Percentiles rank a stretch among this genome's conserved stretches.
These are phyloP conservation scores for Colinus virginianus DNA, from an alignment of 2,113 vertebrate genomes.

Conservation along the genomic window DNA sequence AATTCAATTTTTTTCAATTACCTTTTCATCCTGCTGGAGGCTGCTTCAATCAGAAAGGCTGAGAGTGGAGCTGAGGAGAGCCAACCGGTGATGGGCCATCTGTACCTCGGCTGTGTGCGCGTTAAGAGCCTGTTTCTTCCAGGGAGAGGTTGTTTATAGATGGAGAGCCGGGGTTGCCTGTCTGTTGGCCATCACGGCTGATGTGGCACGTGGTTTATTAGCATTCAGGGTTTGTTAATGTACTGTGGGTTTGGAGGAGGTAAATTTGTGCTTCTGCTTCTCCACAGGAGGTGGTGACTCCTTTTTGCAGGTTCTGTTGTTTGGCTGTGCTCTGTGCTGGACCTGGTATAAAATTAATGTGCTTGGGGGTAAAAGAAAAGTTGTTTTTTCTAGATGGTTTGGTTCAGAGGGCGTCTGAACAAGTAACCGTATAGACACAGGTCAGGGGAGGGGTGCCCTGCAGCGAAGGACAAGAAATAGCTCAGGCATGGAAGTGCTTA, in stretches of 20 bases:
- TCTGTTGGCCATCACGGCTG: not conserved
- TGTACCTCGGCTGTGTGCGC: not conserved
- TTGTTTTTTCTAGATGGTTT: not conserved
- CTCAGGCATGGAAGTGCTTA: not conserved
- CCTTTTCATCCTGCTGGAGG: not conserved
- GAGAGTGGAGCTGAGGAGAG: not conserved
- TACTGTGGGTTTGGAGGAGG: not conserved
- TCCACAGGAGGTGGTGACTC: not conserved
- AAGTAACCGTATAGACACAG: not conserved
- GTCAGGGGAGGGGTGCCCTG: not conserved
- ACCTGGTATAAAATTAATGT: not conserved
- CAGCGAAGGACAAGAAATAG: not conserved
- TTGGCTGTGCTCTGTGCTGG: not conserved
- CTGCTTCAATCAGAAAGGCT: not conserved
- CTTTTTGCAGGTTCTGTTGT: not conserved
- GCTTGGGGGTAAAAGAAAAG: not conserved
- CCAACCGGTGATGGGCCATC: not conserved
- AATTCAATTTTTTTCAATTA: not conserved
- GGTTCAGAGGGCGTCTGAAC: not conserved
- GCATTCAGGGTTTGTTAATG: not conserved
- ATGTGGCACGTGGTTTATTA: rapidly evolving
- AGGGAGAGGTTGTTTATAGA: not conserved
- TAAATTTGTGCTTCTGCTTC: not conserved
- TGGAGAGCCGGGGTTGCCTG: not conserved
- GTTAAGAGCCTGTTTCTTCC: not conserved